Evolutionary conservation across 2,113 vertebrate species (phyloP), one percentile per base, ranked within the genome.

Genomic region (Deroptyus accipitrinus): DNA sequence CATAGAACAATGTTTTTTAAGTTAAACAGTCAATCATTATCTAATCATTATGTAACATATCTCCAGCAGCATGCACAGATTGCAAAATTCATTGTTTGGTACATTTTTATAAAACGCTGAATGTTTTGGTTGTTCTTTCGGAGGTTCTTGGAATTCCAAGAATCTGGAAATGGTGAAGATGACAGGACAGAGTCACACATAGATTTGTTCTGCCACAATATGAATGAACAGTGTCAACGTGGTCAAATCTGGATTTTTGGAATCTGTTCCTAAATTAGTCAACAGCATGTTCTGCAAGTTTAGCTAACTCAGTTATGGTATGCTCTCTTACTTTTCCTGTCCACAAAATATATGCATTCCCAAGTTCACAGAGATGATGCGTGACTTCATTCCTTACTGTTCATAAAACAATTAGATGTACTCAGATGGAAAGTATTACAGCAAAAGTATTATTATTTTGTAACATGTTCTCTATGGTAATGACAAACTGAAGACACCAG

Each of bases 171-270:
- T 13, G 55, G 10, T 28, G 31, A 84, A 41, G 35, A 52, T 11
- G 17, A 92, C 30, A 77, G 7, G 33, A 51, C 30, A 41, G 8
- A 73, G 15, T 14, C 7, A 1, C 1, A 13, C 1, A 4, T 15
- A 20, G 11, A 42, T 59, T 67, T 80, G 1, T 33, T 73, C 37
- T 80, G 31, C 41, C 48, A 37, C 15, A 52, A 3, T 0, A 37
- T 9, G 22, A 75, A 8, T 0, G 1, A 73, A 28, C 0, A 5
- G 16, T 1, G 2, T 7, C 4, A 27, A 64, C 48, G 16, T 42
- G 61, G 25, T 10, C 33, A 80, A 84, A 66, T 23, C 17, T 30
- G 12, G 31, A 74, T 78, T 92, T 81, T 28, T 77, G 48, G 44
- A 33, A 73, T 37, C 20, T 64, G 31, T 39, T 78, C 28, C 62